Conservation (phyloP, 2,888 invertebrate species). For the Rugalucina vietnamica region DNA sequence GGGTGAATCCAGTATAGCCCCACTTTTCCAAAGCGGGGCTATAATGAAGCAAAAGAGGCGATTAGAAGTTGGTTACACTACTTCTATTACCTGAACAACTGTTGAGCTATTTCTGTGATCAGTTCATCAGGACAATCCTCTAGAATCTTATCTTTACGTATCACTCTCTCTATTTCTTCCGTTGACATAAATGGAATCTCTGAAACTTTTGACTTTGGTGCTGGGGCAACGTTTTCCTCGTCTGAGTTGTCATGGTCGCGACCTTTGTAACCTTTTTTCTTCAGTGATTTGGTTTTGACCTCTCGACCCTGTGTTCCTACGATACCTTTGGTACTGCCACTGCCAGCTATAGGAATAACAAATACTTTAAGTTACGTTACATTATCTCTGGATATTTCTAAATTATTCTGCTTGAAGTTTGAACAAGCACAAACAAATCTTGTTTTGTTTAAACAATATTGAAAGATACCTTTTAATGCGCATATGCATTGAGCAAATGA, state of each 20-base stretch:
- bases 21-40: no score
- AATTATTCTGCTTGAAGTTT: no score
- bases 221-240: conserved; percentile 85
- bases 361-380: not conserved
- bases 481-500: no score
- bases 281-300: conserved; percentile 96
- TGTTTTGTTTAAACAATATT: no score
- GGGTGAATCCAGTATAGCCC: no score
- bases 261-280: conserved; percentile 87
- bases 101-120: conserved; percentile 88
- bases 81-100: conserved; percentile 88
- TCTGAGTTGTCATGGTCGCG: conserved; percentile 87
- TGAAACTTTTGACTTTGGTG: conserved; percentile 44
- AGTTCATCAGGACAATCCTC: conserved; percentile 89
- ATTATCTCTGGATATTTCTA: no score
- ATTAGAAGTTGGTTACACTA: not conserved
- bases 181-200: conserved; percentile 80
- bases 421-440: no score
- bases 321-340: conserved; percentile 88
- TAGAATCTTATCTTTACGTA: conserved; percentile 85
- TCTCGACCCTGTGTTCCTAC: conserved; percentile 94
- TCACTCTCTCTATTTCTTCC: conserved; percentile 88
- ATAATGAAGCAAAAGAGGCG: no score
- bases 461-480: no score
- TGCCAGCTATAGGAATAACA: conserved; percentile 59